Evolutionary conservation across 37 sponge, comb jelly and placozoan genomes (phyloP).

Genomic region (Petrosia ficiformis): DNA sequence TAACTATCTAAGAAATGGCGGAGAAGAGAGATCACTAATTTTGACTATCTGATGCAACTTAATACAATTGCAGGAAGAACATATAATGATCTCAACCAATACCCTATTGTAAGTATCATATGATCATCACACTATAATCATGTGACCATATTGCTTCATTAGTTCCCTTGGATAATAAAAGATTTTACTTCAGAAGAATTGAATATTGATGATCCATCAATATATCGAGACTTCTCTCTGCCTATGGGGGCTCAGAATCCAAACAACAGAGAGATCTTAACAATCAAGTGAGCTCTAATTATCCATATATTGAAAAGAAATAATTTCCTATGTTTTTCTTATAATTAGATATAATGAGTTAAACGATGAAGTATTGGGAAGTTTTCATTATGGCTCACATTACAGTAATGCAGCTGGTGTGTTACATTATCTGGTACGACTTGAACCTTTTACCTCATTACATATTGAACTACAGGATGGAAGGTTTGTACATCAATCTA

Average conservation of each 20-base stretch:
- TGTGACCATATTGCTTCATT: neutral
- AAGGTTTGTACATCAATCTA: conserved; percentile 22
- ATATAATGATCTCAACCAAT: conserved; percentile 97
- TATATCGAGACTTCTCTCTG: conserved; percentile 82
- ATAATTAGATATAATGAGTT: conserved; percentile 70
- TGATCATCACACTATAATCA: neutral
- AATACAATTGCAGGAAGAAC: conserved; percentile 95
- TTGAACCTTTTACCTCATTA: conserved; percentile 92
- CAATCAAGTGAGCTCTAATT: conserved; percentile 20
- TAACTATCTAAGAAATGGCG: conserved; percentile 71
- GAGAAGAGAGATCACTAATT: conserved; percentile 82
- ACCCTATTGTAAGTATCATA: conserved; percentile 78
- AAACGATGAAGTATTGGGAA: conserved; percentile 76
- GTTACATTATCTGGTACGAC: conserved; percentile 88
- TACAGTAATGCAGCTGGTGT: conserved; percentile 97
- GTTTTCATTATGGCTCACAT: conserved; percentile 97
- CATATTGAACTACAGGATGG: conserved; percentile 94
- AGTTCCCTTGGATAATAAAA: conserved; percentile 94
- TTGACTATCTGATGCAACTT: conserved; percentile 96
- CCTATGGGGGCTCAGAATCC: conserved; percentile 89
- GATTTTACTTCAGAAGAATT: conserved; percentile 75
- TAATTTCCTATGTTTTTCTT: conserved; percentile 1
- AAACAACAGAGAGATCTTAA: conserved; percentile 40
- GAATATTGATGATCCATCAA: conserved; percentile 53
- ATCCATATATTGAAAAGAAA: neutral